Percentiles rank a stretch among this genome's conserved stretches.
Evolutionary conservation across 2,113 vertebrate genomes (phyloP).

Genomic region (Megaceryle torquata): DNA sequence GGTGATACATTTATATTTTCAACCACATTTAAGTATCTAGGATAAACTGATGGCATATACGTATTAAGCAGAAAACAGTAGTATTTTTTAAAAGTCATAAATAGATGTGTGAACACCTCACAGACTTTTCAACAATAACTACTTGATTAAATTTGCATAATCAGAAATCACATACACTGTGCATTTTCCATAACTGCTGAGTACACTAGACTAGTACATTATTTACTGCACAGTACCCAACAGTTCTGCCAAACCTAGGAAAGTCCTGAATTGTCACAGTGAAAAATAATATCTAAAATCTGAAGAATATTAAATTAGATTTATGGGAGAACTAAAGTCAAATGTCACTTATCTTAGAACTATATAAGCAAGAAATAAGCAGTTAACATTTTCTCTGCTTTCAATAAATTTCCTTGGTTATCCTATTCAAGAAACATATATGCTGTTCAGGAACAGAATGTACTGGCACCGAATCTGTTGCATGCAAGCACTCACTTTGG

Average conservation of each 20-base stretch:
- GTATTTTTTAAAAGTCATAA: not conserved
- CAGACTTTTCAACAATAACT: not conserved
- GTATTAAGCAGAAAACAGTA: not conserved
- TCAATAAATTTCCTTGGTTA: slow-evolving; percentile 42
- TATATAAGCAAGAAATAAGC: not conserved
- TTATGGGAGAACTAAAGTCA: not conserved
- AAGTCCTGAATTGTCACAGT: not conserved
- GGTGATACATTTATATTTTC: not conserved
- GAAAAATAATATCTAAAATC: not conserved
- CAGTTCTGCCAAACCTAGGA: not conserved
- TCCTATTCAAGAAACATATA: slow-evolving; percentile 44
- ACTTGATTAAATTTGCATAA: not conserved
- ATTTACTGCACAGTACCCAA: not conserved
- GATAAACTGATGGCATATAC: not conserved
- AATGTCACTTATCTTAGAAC: not conserved
- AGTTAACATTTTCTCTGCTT: slow-evolving; percentile 41
- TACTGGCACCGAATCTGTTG: slow-evolving; percentile 39
- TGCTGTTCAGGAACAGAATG: slow-evolving; percentile 62
- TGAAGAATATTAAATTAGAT: not conserved
- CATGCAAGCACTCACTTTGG: slow-evolving; percentile 15
- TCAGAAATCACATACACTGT: not conserved
- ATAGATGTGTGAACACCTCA: not conserved
- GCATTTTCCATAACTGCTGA: not conserved
- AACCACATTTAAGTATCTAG: not conserved
- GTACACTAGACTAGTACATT: not conserved